Evolutionary conservation across 2,888 invertebrate genomes (phyloP).

Genomic region (Spodoptera picta): DNA sequence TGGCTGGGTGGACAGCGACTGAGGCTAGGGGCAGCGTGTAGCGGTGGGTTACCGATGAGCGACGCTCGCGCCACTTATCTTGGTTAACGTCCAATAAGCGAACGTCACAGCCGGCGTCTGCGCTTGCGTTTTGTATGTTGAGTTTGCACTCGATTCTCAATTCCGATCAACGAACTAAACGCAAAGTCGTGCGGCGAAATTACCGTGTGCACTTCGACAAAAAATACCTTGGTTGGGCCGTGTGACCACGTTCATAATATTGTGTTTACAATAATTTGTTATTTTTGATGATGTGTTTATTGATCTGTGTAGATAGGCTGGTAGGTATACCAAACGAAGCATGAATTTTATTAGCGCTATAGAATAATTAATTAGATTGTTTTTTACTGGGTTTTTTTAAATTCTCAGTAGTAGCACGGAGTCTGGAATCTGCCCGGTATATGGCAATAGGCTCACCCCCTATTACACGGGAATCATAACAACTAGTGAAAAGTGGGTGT

Average conservation of each 20-base stretch:
- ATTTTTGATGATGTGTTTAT: neutral
- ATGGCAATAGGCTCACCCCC: too few species aligned
- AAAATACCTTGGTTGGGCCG: neutral
- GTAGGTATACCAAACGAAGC: too few species aligned
- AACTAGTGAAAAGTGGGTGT: too few species aligned
- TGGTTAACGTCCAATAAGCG: slow-evolving; percentile 60
- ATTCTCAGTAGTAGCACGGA: too few species aligned
- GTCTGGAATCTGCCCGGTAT: too few species aligned
- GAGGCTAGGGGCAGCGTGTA: slow-evolving; percentile 34
- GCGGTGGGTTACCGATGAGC: slow-evolving; percentile 26
- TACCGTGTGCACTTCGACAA: slow-evolving; percentile 26
- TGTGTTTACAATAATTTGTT: neutral
- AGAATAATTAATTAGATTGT: too few species aligned
- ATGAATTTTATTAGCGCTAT: neutral
- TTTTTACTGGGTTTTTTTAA: too few species aligned
- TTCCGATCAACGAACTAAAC: slow-evolving; percentile 14
- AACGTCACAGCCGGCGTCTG: slow-evolving; percentile 35
- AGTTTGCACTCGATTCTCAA: slow-evolving; percentile 41
- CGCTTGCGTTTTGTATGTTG: slow-evolving; percentile 29
- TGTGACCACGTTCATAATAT: slow-evolving; percentile 11
- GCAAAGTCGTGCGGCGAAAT: neutral
- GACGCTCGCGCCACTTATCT: slow-evolving; percentile 55
- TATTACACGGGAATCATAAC: too few species aligned
- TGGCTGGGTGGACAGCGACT: slow-evolving; percentile 41
- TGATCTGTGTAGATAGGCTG: too few species aligned